Evolutionary conservation across 2,797 vertebrate species (phyloP), one percentile per base, ranked within the genome.

Genomic region (Syndactyla subalaris): DNA sequence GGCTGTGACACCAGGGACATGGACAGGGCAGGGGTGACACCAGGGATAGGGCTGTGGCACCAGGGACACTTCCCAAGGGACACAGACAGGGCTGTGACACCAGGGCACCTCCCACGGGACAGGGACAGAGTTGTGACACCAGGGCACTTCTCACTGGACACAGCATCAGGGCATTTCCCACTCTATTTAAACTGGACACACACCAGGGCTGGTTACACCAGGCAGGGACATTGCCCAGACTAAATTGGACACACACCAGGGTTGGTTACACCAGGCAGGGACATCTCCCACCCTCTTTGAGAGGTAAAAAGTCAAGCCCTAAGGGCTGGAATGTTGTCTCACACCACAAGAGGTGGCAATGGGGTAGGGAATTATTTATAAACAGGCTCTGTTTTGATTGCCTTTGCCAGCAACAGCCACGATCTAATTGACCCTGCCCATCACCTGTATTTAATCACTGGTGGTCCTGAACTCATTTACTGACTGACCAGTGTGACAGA

Each of bases 371-470:
- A n/a, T 24, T 36, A 14, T 13, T 88, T 39, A 19, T 11, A 46
- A 15, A 18, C 12, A 9, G 68, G 13, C 6, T 0, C 6, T 0
- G 0, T 17, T 83, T 70, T 11, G n/a, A 8, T 4, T 18, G 68
- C 45, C 62, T 55, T 22, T 49, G 23, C 8, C 57, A 30, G 7
- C 52, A 66, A 12, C 9, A 41, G 22, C 2, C 1, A 0, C 0
- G 5, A 11, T 30, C 55, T 41, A 24, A 14, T 38, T 30, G 11
- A 63, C 22, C 5, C 3, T 24, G 46, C 46, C 46, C 45, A 22
- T 21, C 45, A 46, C 45, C 41, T 18, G n/a, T 16, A 32, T 15
- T 9, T 8, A 24, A 20, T 7, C 0, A 1, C 0, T 8, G 30
- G n/a, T 14, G 51, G 26, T 65, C 70, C 79, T 29, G 8, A 30